A percentile compares a stretch with the other conserved stretches of the same genome.
These are phyloP conservation scores for Coilia nasus DNA, from an alignment of 2,797 vertebrate species.

Conservation along the genomic window DNA sequence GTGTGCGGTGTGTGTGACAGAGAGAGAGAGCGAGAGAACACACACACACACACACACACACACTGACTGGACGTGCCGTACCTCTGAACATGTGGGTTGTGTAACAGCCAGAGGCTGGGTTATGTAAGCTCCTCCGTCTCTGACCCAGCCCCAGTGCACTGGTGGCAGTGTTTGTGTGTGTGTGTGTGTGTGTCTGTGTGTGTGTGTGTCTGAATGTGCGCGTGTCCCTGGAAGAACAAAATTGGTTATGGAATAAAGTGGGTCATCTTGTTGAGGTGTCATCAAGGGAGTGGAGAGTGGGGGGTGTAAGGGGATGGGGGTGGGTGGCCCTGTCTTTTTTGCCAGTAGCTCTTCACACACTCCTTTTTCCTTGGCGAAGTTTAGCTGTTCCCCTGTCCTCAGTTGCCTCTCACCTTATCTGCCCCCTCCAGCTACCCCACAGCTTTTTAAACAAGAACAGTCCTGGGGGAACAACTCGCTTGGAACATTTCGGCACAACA, in stretches of 20 bases:
- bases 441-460: not conserved
- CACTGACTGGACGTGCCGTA: constrained; percentile 42
- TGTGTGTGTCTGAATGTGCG: not conserved
- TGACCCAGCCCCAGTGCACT: constrained; percentile 34
- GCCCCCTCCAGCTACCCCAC: not conserved
- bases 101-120: constrained; percentile 49
- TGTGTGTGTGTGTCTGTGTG: constrained; percentile 24
- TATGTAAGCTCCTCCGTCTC: constrained; percentile 49
- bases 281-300: too few species aligned
- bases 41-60: not conserved
- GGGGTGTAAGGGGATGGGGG: not conserved
- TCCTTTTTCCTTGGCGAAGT: not conserved
- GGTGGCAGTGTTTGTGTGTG: not conserved
- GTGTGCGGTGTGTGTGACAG: not conserved
- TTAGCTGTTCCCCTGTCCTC: not conserved
- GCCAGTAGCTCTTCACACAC: not conserved
- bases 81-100: constrained; percentile 46
- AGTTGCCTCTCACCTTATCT: not conserved
- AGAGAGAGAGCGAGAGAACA: not conserved
- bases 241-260: constrained; percentile 23
- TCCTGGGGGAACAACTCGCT: not conserved
- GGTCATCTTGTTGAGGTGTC: constrained; percentile 21
- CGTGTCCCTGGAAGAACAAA: constrained; percentile 14
- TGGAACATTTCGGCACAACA: not conserved
- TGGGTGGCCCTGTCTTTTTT: not conserved